Evolutionary conservation across 2,888 invertebrate genomes (phyloP).

Genomic region (Tortrix viridana): DNA sequence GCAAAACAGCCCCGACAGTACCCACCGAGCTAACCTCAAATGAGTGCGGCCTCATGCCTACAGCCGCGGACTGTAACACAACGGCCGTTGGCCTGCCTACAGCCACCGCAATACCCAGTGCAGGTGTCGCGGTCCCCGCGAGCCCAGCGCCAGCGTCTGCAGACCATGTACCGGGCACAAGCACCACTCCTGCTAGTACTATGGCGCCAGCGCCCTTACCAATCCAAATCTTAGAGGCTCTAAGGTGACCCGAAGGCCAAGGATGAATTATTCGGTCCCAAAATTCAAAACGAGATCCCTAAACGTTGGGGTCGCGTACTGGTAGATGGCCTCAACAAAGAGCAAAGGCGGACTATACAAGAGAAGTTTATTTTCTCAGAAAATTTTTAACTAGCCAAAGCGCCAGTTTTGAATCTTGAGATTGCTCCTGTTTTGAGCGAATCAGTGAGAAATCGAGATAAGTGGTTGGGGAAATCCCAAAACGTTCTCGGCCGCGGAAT

Average conservation of each 20-base stretch:
- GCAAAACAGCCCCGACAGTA: background rate
- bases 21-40: background rate
- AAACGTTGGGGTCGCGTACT: constrained; percentile 20
- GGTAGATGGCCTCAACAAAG: constrained; percentile 9
- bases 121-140: background rate
- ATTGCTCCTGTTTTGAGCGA: constrained; percentile 22
- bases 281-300: constrained; percentile 15
- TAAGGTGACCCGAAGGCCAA: constrained; percentile 2
- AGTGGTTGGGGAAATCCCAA: constrained; percentile 24
- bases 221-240: background rate
- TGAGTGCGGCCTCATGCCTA: background rate
- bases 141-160: background rate
- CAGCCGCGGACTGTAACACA: background rate
- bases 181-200: background rate
- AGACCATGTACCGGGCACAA: background rate
- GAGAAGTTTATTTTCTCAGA: constrained; percentile 5
- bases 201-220: background rate
- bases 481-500: constrained; percentile 28
- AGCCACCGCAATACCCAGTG: too few species aligned
- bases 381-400: constrained; percentile 22
- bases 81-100: background rate
- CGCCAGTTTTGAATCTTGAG: constrained; percentile 29
- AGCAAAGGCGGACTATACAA: background rate
- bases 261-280: constrained; percentile 1
- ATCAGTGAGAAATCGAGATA: constrained; percentile 24